Evolutionary conservation across 2,888 invertebrate genomes (phyloP).

Genomic region (Drosophila leonis): DNA sequence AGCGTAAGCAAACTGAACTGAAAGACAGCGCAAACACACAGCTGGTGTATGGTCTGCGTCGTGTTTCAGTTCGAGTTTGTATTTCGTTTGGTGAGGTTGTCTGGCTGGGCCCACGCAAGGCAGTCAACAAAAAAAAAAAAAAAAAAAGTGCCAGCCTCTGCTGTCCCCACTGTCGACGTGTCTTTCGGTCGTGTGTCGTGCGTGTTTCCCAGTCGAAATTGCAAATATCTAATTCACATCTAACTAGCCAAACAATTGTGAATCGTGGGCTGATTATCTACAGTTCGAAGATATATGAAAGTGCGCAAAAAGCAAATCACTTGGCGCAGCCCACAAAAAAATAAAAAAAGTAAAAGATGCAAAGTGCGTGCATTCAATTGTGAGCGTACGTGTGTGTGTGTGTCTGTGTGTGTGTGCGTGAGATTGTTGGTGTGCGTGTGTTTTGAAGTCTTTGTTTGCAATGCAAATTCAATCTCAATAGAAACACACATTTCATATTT

Average conservation of each 20-base stretch:
- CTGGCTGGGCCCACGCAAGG: slow-evolving; percentile 29
- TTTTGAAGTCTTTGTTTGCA: slow-evolving; percentile 34
- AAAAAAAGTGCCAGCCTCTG: slow-evolving; percentile 44
- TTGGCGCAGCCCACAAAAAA: slow-evolving; percentile 63
- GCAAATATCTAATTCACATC: slow-evolving; percentile 14
- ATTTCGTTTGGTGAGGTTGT: slow-evolving; percentile 85
- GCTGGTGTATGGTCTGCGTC: slow-evolving; percentile 54
- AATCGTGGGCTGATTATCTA: no score
- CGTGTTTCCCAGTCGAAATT: slow-evolving; percentile 36
- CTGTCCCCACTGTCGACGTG: slow-evolving; percentile 71
- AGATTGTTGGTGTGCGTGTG: slow-evolving; percentile 44
- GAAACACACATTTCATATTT: slow-evolving; percentile 21
- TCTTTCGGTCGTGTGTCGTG: slow-evolving; percentile 61
- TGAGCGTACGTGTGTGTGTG: slow-evolving; percentile 37
- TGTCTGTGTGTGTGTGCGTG: slow-evolving; percentile 41
- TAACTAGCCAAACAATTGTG: slow-evolving; percentile 52
- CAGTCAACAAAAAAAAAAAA: slow-evolving; percentile 1
- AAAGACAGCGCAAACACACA: slow-evolving; percentile 47
- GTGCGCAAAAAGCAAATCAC: slow-evolving; percentile 56
- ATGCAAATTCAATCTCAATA: slow-evolving; percentile 31
- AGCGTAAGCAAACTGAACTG: slow-evolving; percentile 36
- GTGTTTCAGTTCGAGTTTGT: slow-evolving; percentile 84
- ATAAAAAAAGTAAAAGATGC: slow-evolving; percentile 41
- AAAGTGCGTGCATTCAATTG: slow-evolving; percentile 64
- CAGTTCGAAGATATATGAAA: slow-evolving; percentile 40